Conservation (phyloP, 1,140 invertebrate genomes). For the Drosophila bocki region DNA sequence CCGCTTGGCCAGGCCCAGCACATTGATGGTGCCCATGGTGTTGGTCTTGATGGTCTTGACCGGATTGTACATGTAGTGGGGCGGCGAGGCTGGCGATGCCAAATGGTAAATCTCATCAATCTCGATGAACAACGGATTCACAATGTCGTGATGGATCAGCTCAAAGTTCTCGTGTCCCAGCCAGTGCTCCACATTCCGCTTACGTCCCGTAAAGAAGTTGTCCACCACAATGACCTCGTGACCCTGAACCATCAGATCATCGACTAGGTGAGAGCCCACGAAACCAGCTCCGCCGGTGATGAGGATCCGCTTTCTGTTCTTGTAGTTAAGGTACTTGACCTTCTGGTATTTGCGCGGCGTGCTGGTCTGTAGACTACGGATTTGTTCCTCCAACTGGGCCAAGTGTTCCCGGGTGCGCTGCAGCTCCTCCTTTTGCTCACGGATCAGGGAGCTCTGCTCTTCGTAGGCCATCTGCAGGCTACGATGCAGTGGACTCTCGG, state of each 20-base stretch:
- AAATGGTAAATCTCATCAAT: constrained; percentile 99
- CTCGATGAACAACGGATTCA: constrained; percentile 98
- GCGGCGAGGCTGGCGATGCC: constrained; percentile 98
- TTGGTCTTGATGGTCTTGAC: constrained; percentile 99
- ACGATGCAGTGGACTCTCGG: constrained; percentile 51
- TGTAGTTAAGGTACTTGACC: constrained; percentile 95
- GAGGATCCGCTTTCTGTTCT: constrained; percentile 95
- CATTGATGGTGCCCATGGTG: constrained; percentile 98
- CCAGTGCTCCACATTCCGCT: constrained; percentile 99
- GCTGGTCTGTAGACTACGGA: constrained; percentile 89
- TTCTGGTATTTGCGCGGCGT: constrained; percentile 94
- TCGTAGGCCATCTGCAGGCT: constrained; percentile 63
- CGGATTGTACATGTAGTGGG: constrained; percentile 99
- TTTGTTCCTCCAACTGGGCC: constrained; percentile 89
- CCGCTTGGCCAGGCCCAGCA: constrained; percentile 97
- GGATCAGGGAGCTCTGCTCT: constrained; percentile 54
- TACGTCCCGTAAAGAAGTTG: constrained; percentile 99
- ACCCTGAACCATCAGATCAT: constrained; percentile 97
- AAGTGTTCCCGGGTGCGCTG: constrained; percentile 88
- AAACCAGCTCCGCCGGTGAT: constrained; percentile 99
- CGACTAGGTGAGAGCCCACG: constrained; percentile 99
- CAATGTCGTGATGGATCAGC: constrained; percentile 99
- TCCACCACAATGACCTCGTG: constrained; percentile 99
- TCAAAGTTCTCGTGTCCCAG: constrained; percentile 99
- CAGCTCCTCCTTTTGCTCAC: constrained; percentile 86